Base-by-base conservation (phyloP, 1,140 invertebrate species). In the Eumeta japonica region DNA sequence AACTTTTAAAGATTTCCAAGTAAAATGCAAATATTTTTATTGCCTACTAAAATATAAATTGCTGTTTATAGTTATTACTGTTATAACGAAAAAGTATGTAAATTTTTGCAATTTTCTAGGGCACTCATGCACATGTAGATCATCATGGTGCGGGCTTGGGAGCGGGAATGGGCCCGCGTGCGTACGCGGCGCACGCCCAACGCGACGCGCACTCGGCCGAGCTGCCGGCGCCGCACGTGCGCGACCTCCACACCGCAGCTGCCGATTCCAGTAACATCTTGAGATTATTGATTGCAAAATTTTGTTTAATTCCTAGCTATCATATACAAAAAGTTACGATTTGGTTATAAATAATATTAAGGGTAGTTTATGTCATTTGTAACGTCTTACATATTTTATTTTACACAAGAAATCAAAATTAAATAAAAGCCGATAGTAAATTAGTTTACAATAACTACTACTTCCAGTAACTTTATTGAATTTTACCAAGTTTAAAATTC, bases 201-300 rank as follows among this genome's bases (percentile, higher is more conserved):
- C 62, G 82, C 29, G 77, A 79, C 38, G 68, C 77, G 46, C 85
- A 87, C 58, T 72, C 79, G 36, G 83, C 82, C 10, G 84, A 87
- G 49, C 47, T 83, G 52, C 75, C 78, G 17, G 58, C 74, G n/a
- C 51, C 70, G n/a, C 42, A 62, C 4, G 47, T 72, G 27, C 43
- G 50, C 11, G 65, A 67, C 45, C 39, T 62, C 43, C 35, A 41
- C 31, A 10, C 17, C 15, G 27, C 41, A 15, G 43, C 32, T n/a
- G n/a, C n/a, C 20, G n/a, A 24, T n/a, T 7, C 20, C 20, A 24
- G 20, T 24, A 24, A 24, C 7, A 7, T n/a, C 20, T 7, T 24
- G n/a, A 24, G n/a, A 7, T 24, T 24, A 24, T 24, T 24, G 20
- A 24, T 24, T 24, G n/a, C n/a, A n/a, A n/a, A n/a, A n/a, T n/a